Percentiles rank a stretch among this genome's conserved stretches.
Conservation (phyloP, 2,113 vertebrate species). For the Labeo rohita region DNA sequence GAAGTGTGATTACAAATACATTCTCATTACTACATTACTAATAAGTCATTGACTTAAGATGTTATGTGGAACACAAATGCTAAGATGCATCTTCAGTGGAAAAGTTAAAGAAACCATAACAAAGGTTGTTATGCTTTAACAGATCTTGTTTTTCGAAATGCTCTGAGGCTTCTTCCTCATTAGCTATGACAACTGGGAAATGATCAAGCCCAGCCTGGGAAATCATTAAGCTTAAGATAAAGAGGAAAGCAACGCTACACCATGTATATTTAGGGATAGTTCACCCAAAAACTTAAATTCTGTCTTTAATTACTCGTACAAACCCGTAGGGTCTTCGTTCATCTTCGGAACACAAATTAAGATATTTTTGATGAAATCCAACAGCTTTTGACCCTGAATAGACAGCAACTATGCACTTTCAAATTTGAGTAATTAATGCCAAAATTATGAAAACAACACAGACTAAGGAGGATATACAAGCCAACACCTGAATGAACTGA, state of each 20-base stretch:
- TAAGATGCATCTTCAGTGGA: background rate
- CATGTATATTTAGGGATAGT: too few relatives aligned
- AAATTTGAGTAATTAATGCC: too few relatives aligned
- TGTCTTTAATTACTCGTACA: too few relatives aligned
- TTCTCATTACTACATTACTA: background rate
- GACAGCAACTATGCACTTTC: too few relatives aligned
- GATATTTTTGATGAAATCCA: too few relatives aligned
- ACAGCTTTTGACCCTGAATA: too few relatives aligned
- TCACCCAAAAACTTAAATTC: too few relatives aligned
- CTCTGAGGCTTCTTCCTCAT: background rate
- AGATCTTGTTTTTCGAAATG: background rate
- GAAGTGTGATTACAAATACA: background rate
- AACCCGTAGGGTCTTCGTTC: too few relatives aligned
- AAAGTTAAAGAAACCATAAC: background rate
- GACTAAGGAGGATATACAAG: background rate
- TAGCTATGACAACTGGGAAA: background rate
- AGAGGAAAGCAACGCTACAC: too few relatives aligned
- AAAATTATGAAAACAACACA: background rate
- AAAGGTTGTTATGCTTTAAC: background rate
- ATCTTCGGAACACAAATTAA: too few relatives aligned
- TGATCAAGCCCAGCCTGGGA: background rate
- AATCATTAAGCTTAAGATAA: too few relatives aligned
- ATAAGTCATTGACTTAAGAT: background rate
- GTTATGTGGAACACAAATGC: background rate
- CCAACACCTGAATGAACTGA: conserved; percentile 56